A percentile compares a stretch with the other conserved stretches of the same genome.
Evolutionary conservation across 2,113 vertebrate species (phyloP).

Genomic region (Gallinago media): DNA sequence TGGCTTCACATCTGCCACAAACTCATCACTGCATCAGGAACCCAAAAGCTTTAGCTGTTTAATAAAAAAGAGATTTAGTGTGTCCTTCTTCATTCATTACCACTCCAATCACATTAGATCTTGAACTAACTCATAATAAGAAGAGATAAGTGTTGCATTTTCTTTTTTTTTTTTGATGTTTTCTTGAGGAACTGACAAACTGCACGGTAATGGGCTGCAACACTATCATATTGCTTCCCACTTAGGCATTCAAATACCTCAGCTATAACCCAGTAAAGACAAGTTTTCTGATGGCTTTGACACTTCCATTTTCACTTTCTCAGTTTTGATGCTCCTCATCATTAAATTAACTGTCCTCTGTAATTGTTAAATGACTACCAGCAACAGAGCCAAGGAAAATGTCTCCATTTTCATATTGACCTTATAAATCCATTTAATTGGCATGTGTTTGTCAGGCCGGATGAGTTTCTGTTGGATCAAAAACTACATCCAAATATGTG

Average conservation of each 20-base stretch:
- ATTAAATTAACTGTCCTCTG: conserved; percentile 66
- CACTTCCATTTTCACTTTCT: conserved; percentile 74
- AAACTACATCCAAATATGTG: background rate
- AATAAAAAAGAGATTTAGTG: background rate
- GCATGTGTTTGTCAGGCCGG: conserved; percentile 29
- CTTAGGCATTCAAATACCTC: background rate
- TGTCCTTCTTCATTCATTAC: conserved; percentile 59
- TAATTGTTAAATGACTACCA: conserved; percentile 70
- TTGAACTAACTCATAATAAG: conserved; percentile 72
- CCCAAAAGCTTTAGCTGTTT: conserved; percentile 61
- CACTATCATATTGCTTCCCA: conserved; percentile 39
- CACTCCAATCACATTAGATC: conserved; percentile 44
- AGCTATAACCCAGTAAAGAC: background rate
- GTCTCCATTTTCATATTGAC: conserved; percentile 53
- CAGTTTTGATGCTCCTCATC: conserved; percentile 63
- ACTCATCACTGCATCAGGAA: conserved; percentile 26
- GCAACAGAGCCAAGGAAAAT: conserved; percentile 47
- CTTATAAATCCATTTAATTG: conserved; percentile 68
- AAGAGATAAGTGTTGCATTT: conserved; percentile 39
- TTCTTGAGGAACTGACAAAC: conserved; percentile 60
- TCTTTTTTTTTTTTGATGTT: conserved; percentile 44
- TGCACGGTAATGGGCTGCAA: conserved; percentile 17
- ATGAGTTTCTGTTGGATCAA: conserved; percentile 34
- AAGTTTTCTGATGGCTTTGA: conserved; percentile 63
- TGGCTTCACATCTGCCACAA: conserved; percentile 52